phyloP scores from a whole-genome alignment of 2,888 invertebrate genomes.

The Alsophila aescularia region DNA sequence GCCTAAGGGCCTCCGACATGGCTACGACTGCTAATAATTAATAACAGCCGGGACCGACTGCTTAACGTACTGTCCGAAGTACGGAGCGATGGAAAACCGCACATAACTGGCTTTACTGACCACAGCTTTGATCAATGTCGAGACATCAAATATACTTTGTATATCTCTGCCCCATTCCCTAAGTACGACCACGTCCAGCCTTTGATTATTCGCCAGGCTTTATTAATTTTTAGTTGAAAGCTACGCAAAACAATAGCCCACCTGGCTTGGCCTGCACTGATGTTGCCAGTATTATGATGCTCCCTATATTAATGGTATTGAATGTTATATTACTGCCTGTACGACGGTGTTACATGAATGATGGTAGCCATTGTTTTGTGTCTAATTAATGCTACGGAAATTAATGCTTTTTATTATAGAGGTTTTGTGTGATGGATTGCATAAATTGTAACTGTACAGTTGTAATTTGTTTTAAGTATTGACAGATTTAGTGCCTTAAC shows the following conservation, averaged over 20 bases:
- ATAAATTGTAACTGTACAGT: no score
- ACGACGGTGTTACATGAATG: slow-evolving; percentile 9
- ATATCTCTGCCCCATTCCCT: neutral
- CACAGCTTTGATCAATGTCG: no score
- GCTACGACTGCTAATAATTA: no score
- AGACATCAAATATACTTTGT: no score
- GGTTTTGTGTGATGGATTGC: no score
- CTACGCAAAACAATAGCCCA: slow-evolving; percentile 22
- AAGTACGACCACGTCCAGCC: slow-evolving; percentile 23
- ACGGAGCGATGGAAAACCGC: no score
- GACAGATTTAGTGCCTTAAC: no score
- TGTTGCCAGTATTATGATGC: slow-evolving; percentile 1
- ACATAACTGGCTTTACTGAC: no score
- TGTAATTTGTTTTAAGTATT: no score
- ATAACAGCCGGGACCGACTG: no score
- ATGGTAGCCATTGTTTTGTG: slow-evolving; percentile 16
- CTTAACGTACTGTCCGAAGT: no score
- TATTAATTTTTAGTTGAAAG: slow-evolving; percentile 47
- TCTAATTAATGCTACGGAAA: slow-evolving; percentile 12
- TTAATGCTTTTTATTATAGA: slow-evolving; percentile 13
- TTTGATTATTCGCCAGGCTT: slow-evolving; percentile 31
- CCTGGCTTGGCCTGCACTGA: slow-evolving; percentile 13
- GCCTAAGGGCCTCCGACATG: no score
- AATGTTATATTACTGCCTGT: slow-evolving; percentile 9
- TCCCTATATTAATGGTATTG: slow-evolving; percentile 1